Evolutionary conservation across 1,140 invertebrate genomes (phyloP), one percentile per base, ranked within the genome.

Genomic region (Plectrocnemia conspersa): DNA sequence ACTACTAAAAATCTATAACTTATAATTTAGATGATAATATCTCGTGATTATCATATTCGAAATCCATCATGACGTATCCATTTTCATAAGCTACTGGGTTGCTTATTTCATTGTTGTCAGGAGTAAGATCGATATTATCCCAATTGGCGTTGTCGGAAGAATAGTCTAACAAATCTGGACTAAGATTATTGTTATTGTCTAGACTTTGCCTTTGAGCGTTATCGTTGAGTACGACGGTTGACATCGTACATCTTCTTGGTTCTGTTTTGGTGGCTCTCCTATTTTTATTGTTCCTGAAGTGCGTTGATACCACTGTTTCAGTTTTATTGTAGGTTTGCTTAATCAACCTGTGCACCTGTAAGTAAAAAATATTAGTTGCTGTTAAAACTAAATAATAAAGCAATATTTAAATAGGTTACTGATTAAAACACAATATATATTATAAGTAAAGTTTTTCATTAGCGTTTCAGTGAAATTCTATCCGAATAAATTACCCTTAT

Each of bases 241-340:
- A 70, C 55, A 66, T 71, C 11, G 72, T 74, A 11, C 68, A 58
- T 56, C 72, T 54, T 64, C 71, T 64, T 23, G 54, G 63, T 0
- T 63, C 56, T 18, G 62, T 64, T 11, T 57, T 35, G 7, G 68
- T 72, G 5, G 61, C 41, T 11, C 66, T 58, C 1, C 66, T 63
- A 21, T 64, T 64, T 3, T 38, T 62, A 1, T 65, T 63, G 7
- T 68, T 67, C 44, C 61, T 35, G 1, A 73, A 66, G 1, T 68
- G 66, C 3, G 68, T 70, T 7, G 64, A 64, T n/a, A 76, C 65
- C 7, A 69, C 68, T 4, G 29, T 64, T 62, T 74, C 71, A 0
- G 72, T 72, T 61, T 72, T 76, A 25, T 64, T 68, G 56, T 76
- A 76, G 3, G 74, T 74, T 2, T 61, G 59, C 64, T 66, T 73